A percentile compares a stretch with the other conserved stretches of the same genome.
Evolutionary conservation across 2,113 vertebrate species (phyloP).

Genomic region (Nothobranchius kuhntae): DNA sequence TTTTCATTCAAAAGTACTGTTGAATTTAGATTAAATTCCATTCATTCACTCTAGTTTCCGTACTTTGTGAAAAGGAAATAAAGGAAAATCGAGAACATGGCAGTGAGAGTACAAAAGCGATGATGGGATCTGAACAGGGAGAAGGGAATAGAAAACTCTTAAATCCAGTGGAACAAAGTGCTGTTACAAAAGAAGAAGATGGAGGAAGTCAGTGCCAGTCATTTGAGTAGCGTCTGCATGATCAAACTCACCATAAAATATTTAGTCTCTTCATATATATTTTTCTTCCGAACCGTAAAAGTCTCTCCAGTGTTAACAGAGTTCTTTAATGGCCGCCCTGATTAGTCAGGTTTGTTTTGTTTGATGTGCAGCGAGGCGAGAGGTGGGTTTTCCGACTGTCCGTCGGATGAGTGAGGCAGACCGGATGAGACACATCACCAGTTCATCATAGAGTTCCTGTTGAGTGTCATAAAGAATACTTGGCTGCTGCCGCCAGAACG

Average conservation of each 20-base stretch:
- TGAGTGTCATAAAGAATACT: slow-evolving; percentile 99
- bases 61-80: slow-evolving; percentile 3
- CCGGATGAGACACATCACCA: slow-evolving; percentile 85
- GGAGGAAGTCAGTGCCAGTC: slow-evolving; percentile 51
- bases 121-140: slow-evolving; percentile 6
- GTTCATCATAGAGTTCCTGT: slow-evolving; percentile 99
- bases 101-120: slow-evolving; percentile 13
- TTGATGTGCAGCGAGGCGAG: slow-evolving; percentile 35
- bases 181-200: slow-evolving; percentile 13
- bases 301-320: slow-evolving; percentile 44
- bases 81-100: slow-evolving; percentile 11
- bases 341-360: slow-evolving; percentile 22
- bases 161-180: slow-evolving; percentile 16
- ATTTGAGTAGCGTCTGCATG: slow-evolving; percentile 48
- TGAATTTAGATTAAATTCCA: slow-evolving; percentile 37
- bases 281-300: slow-evolving; percentile 17
- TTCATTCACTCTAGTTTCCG: slow-evolving; percentile 9
- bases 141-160: slow-evolving; percentile 13
- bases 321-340: slow-evolving; percentile 24
- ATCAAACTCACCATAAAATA: slow-evolving; percentile 30
- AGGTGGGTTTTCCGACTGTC: slow-evolving; percentile 20
- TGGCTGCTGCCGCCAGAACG: slow-evolving; percentile 98
- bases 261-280: slow-evolving; percentile 23
- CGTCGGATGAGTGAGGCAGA: slow-evolving; percentile 46
- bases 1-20: slow-evolving; percentile 14